Conservation (phyloP, 2,113 vertebrate genomes). For the Leptocoma aspasia region DNA sequence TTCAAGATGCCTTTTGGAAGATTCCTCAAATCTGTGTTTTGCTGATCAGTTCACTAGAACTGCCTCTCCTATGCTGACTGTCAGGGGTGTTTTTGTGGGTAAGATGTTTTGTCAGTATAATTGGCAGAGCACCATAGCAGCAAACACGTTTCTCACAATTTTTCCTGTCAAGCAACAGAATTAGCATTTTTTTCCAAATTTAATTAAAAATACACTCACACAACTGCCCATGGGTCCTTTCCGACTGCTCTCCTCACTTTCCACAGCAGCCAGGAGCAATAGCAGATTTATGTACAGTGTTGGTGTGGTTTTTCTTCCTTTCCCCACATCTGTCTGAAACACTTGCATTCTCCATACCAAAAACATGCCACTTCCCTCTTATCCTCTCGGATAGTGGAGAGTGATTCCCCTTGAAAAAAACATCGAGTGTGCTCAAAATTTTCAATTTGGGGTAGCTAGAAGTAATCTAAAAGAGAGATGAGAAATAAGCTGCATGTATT, state of each 20-base stretch:
- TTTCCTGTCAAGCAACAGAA: background rate
- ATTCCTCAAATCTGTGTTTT: background rate
- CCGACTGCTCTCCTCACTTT: background rate
- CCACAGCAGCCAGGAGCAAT: background rate
- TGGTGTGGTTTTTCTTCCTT: background rate
- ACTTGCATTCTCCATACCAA: background rate
- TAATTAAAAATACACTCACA: background rate
- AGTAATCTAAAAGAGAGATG: background rate
- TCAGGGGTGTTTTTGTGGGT: background rate
- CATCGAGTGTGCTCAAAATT: background rate
- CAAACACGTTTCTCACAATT: background rate
- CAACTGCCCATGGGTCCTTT: background rate
- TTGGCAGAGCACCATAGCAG: background rate
- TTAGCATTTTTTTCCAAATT: background rate
- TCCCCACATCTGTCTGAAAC: background rate
- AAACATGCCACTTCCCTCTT: background rate
- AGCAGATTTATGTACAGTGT: background rate
- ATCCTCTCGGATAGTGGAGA: background rate
- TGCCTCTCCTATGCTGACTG: background rate
- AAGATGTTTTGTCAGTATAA: background rate
- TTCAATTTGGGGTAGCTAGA: background rate
- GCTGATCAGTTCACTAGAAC: background rate
- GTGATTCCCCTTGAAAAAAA: background rate
- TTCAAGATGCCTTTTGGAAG: background rate
- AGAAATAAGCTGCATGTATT: background rate